Conservation (phyloP, 2,113 vertebrate genomes). For the Osmerus mordax region DNA sequence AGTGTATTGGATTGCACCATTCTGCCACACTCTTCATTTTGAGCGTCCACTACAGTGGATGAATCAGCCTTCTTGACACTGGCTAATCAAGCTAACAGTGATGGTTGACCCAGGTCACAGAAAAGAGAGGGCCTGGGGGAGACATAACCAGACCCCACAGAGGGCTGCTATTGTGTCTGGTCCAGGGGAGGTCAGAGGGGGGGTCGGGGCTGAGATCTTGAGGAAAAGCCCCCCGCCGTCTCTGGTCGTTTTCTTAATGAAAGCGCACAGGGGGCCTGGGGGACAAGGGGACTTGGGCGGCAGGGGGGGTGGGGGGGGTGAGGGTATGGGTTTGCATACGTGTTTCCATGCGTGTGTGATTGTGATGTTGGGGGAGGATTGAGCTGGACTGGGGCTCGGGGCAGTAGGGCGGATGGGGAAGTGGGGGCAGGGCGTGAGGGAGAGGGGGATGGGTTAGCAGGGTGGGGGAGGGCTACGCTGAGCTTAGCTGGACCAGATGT, state of each 20-base stretch:
- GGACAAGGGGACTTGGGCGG: constrained; percentile 22
- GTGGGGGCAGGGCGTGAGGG: constrained; percentile 24
- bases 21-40: no score
- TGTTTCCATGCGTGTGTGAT: neutral
- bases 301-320: constrained; percentile 3
- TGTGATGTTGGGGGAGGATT: neutral
- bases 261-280: constrained; percentile 43
- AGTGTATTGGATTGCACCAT: no score
- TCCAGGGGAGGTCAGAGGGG: constrained; percentile 12
- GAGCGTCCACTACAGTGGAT: no score
- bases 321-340: neutral
- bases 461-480: constrained; percentile 1
- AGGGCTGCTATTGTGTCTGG: constrained; percentile 17
- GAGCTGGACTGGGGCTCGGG: no score
- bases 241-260: constrained; percentile 62
- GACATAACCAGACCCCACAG: constrained; percentile 21
- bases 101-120: neutral
- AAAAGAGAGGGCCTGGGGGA: neutral
- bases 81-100: neutral
- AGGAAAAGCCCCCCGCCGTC: constrained; percentile 44
- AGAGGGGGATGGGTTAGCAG: neutral
- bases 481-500: constrained; percentile 58
- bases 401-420: neutral
- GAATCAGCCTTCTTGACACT: no score
- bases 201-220: constrained; percentile 35